phyloP scores from a whole-genome alignment of 1,140 invertebrate species.

The Portunus trituberculatus region DNA sequence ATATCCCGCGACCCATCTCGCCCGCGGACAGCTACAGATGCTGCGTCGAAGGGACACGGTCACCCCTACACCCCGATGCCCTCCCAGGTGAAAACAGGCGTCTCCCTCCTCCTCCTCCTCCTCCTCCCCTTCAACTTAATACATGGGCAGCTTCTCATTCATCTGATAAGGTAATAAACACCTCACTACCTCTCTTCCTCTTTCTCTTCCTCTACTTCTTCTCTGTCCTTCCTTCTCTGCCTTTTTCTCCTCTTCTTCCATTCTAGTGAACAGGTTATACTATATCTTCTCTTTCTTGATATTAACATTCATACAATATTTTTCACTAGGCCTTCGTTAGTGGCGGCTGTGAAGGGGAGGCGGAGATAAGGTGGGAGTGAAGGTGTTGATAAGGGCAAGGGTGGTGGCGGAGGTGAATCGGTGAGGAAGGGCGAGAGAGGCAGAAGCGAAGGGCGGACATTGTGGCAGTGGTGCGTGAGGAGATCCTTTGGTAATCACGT shows the following conservation, averaged over 20 bases:
- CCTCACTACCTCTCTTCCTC: too few relatives aligned
- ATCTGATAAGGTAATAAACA: too few relatives aligned
- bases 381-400: neutral
- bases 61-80: neutral
- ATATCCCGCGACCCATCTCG: constrained; percentile 8
- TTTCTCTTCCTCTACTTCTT: neutral
- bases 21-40: neutral
- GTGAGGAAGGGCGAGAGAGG: neutral
- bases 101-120: neutral
- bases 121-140: too few relatives aligned
- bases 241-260: neutral
- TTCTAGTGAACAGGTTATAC: neutral
- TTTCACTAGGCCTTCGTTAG: neutral
- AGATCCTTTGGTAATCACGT: neutral
- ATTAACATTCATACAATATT: neutral
- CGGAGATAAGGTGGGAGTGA: too few relatives aligned
- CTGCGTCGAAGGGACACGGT: neutral
- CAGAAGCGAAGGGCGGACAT: too few relatives aligned
- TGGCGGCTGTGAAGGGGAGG: too few relatives aligned
- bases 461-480: neutral
- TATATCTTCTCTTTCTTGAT: too few relatives aligned
- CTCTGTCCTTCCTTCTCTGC: too few relatives aligned
- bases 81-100: neutral
- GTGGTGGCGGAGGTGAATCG: neutral
- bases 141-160: too few relatives aligned